Base-by-base conservation (phyloP, 2,888 invertebrate genomes). In the Dicycla oo region DNA sequence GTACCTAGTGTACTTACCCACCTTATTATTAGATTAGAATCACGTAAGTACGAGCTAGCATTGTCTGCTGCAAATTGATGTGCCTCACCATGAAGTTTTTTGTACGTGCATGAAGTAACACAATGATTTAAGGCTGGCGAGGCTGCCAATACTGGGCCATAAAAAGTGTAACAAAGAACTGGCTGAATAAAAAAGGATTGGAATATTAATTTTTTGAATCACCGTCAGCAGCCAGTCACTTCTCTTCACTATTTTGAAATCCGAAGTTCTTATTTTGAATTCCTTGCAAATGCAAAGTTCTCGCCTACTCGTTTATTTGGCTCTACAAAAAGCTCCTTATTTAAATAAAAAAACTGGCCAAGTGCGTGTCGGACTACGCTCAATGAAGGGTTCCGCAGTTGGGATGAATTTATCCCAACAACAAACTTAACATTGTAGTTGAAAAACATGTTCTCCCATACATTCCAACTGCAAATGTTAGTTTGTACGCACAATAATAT, bases 1-100 rank as follows among this genome's bases (percentile, higher is more conserved):
- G 38, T 38, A 38, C 7, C 34, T 34, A 34, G 34, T 34, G 82
- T 83, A 81, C 75, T 70, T 68, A 82, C 84, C 78, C 69, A 78
- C 82, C 77, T 87, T 86, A 89, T 87, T 89, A 88, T 84, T 77
- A 85, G 89, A 89, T 89, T 86, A 88, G 73, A 80, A 87, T 87
- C 86, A 75, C 83, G 73, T 85, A 82, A 85, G 83, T 81, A 81
- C 75, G 64, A 63, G 54, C 70, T 81, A 75, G 80, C 75, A 78
- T 80, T 83, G 83, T 81, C 67, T 82, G 73, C 56, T 62, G 67
- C 69, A 85, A 83, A 84, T 77, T 81, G 76, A 78, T 78, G 81
- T 75, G 84, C 74, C 47, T 60, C 80, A 77, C 76, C 68, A 70
- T 70, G 62, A 75, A 73, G 67, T 63, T 79, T 76, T 82, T 85